A percentile compares a stretch with the other conserved stretches of the same genome.
Conservation (phyloP, 23 tunicate species). For the Ascidia mentula region DNA sequence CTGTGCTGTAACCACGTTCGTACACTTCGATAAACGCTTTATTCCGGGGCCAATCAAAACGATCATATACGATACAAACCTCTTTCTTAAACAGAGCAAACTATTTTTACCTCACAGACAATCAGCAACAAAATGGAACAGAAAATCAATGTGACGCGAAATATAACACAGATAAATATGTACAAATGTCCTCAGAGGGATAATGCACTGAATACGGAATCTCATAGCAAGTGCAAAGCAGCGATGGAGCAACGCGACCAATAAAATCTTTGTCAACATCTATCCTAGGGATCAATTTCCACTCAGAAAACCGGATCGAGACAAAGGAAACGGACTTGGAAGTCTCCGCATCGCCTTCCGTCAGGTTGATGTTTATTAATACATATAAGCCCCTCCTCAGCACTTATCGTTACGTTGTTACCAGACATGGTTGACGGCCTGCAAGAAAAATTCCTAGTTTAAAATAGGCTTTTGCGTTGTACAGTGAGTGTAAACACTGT, state of each 20-base stretch:
- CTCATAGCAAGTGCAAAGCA: constrained; percentile 6
- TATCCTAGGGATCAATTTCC: background rate
- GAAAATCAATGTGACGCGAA: too few relatives aligned
- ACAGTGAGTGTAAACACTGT: too few relatives aligned
- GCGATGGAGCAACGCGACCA: background rate
- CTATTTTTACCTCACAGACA: too few relatives aligned
- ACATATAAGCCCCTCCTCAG: constrained; percentile 38
- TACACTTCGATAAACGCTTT: too few relatives aligned
- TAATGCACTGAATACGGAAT: background rate
- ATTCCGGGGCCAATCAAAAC: too few relatives aligned
- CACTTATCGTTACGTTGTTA: constrained; percentile 37
- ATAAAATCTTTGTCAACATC: background rate
- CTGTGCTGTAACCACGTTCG: too few relatives aligned
- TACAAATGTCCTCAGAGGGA: background rate
- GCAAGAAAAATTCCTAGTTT: too few relatives aligned
- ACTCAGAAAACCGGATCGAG: constrained; percentile 41
- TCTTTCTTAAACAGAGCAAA: too few relatives aligned
- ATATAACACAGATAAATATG: too few relatives aligned
- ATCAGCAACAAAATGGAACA: too few relatives aligned
- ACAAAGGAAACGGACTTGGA: constrained; percentile 75
- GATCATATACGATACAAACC: too few relatives aligned
- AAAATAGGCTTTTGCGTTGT: too few relatives aligned
- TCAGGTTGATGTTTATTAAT: constrained; percentile 32
- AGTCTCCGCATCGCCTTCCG: constrained; percentile 60
- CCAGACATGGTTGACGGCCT: constrained; percentile 54